A percentile compares a stretch with the other conserved stretches of the same genome.
phyloP scores from a whole-genome alignment of 2,113 vertebrate genomes.

The Alethe diademata region DNA sequence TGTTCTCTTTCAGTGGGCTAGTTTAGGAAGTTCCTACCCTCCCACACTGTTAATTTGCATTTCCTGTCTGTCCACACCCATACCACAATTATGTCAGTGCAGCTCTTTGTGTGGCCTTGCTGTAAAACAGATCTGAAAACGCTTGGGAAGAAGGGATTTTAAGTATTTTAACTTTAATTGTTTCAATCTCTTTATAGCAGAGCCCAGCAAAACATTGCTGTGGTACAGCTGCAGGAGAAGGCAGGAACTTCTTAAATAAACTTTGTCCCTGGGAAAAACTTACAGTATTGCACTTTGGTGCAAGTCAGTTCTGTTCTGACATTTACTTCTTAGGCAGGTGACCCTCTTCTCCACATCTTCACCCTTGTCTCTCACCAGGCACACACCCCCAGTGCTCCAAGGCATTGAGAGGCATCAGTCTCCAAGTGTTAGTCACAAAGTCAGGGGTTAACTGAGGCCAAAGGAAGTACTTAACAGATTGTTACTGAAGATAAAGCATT shows the following conservation, averaged over 20 bases:
- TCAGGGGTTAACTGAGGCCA: not conserved
- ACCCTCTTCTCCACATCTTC: not conserved
- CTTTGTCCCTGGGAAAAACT: not conserved
- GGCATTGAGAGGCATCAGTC: not conserved
- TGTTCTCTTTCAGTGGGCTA: not conserved
- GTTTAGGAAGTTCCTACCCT: not conserved
- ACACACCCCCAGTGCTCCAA: not conserved
- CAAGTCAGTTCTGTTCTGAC: not conserved
- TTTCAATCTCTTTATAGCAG: not conserved
- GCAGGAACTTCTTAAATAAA: not conserved
- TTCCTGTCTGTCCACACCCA: conserved; percentile 28
- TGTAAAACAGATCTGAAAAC: conserved; percentile 4
- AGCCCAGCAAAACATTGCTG: not conserved
- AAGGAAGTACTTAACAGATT: not conserved
- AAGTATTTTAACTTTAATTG: not conserved
- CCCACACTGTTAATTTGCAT: not conserved
- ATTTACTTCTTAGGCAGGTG: not conserved
- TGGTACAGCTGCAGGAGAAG: not conserved
- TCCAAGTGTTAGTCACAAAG: not conserved
- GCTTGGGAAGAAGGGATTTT: not conserved
- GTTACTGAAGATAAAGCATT: not conserved
- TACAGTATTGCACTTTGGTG: not conserved
- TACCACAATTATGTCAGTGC: not conserved
- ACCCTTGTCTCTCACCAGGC: not conserved
- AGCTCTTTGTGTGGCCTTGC: conserved; percentile 7